Conservation (phyloP, 2,888 invertebrate species). For the Ceraclea dissimilis region DNA sequence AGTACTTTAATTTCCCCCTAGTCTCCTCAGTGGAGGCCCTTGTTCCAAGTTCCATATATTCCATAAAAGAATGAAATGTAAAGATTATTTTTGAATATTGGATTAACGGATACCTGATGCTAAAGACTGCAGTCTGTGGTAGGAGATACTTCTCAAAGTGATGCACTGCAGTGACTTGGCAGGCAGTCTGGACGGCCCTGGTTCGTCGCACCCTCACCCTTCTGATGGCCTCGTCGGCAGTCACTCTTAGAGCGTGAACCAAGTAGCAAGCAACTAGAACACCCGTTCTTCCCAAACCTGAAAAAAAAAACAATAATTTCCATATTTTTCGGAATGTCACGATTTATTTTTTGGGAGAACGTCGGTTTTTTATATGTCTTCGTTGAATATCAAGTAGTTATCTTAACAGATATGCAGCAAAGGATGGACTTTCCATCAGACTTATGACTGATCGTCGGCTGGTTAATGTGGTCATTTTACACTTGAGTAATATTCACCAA, state of each 20-base stretch:
- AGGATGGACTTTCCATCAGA: no score
- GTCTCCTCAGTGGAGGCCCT: no score
- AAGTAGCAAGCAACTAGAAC: slow-evolving; percentile 82
- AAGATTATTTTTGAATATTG: no score
- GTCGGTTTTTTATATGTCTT: not conserved
- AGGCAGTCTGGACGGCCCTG: slow-evolving; percentile 72
- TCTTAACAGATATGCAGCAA: no score
- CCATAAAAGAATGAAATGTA: no score
- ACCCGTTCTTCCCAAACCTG: slow-evolving; percentile 76
- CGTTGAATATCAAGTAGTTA: no score
- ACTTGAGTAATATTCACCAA: no score
- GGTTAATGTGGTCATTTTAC: no score
- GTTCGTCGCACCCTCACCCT: slow-evolving; percentile 70
- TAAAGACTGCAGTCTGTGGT: slow-evolving; percentile 68
- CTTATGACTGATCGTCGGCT: no score
- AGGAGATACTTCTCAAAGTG: slow-evolving; percentile 75
- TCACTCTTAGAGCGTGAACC: slow-evolving; percentile 67
- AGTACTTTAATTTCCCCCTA: no score
- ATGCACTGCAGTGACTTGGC: slow-evolving; percentile 73
- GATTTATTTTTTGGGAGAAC: not conserved
- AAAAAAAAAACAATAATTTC: slow-evolving; percentile 26
- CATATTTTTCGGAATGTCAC: no score
- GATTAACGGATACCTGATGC: slow-evolving; percentile 49
- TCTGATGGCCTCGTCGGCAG: slow-evolving; percentile 73
- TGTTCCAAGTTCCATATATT: no score